Conservation (phyloP, 1,140 invertebrate species). For the Habropoda laboriosa region DNA sequence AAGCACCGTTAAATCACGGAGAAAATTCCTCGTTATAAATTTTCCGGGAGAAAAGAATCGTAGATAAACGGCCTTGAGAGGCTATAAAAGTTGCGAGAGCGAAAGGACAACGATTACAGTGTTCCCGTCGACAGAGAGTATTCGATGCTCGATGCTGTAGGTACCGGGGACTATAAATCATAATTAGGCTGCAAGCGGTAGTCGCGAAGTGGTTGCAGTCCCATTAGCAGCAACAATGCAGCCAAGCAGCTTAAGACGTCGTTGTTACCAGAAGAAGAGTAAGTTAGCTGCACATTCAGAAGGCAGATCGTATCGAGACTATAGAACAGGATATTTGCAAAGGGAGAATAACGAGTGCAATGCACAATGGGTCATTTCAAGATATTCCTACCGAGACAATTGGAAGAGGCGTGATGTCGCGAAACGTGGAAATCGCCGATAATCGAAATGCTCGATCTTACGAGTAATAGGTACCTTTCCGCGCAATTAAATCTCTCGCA, state of each 20-base stretch:
- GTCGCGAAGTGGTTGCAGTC: slow-evolving; percentile 70
- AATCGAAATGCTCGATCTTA: neutral
- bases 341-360: slow-evolving; percentile 54
- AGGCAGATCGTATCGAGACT: slow-evolving; percentile 61
- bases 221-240: slow-evolving; percentile 78
- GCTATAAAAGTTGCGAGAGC: slow-evolving; percentile 29
- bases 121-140: slow-evolving; percentile 51
- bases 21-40: no score
- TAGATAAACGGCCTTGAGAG: slow-evolving; percentile 22
- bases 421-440: neutral
- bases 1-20: no score
- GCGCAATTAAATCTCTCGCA: no score
- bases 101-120: slow-evolving; percentile 56
- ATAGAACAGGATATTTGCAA: slow-evolving; percentile 48
- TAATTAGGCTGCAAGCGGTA: slow-evolving; percentile 77
- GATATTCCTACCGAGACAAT: neutral
- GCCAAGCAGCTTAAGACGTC: slow-evolving; percentile 72
- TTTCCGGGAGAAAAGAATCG: neutral
- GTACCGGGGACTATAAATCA: slow-evolving; percentile 76
- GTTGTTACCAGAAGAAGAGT: slow-evolving; percentile 71
- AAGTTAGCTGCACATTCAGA: slow-evolving; percentile 63
- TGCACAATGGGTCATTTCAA: slow-evolving; percentile 25
- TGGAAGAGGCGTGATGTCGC: neutral
- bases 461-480: no score
- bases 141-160: slow-evolving; percentile 70